Percentiles rank a stretch among this genome's conserved stretches.
phyloP scores from a whole-genome alignment of 2,888 invertebrate genomes.

The Drosophila crucigera region DNA sequence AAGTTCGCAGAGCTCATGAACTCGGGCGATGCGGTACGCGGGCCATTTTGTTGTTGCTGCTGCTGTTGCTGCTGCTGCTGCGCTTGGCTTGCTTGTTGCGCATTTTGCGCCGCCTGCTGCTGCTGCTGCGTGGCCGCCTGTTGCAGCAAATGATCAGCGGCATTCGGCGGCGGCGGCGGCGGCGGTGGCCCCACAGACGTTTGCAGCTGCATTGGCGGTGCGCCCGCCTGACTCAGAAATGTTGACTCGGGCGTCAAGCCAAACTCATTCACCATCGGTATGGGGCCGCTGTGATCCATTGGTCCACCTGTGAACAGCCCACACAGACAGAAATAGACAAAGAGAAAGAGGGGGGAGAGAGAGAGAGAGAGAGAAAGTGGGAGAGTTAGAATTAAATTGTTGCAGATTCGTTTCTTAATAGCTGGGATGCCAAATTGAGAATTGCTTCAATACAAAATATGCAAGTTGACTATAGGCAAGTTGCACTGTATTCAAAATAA shows the following conservation, averaged over 20 bases:
- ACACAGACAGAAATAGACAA: slow-evolving; percentile 7
- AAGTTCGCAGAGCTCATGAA: slow-evolving; percentile 89
- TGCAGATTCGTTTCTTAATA: neutral
- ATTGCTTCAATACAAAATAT: neutral
- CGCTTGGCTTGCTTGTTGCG: slow-evolving; percentile 72
- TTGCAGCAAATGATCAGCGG: slow-evolving; percentile 83
- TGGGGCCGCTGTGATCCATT: slow-evolving; percentile 89
- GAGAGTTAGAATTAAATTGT: neutral
- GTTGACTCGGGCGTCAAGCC: slow-evolving; percentile 89
- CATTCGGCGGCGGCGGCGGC: slow-evolving; percentile 85
- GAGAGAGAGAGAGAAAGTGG: neutral
- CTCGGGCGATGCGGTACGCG: slow-evolving; percentile 91
- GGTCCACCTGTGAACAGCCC: slow-evolving; percentile 87
- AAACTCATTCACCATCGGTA: slow-evolving; percentile 92
- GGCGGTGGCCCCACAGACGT: slow-evolving; percentile 86
- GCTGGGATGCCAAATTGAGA: neutral
- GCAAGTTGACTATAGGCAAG: neutral
- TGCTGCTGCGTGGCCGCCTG: slow-evolving; percentile 76
- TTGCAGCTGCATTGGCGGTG: slow-evolving; percentile 84
- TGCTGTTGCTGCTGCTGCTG: slow-evolving; percentile 69
- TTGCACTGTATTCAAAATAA: neutral
- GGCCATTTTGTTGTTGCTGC: slow-evolving; percentile 86
- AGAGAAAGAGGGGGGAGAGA: neutral
- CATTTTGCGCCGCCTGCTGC: slow-evolving; percentile 83
- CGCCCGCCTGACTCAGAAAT: slow-evolving; percentile 86